Conservation (phyloP, 1,140 invertebrate species). For the Leptopilina boulardi region DNA sequence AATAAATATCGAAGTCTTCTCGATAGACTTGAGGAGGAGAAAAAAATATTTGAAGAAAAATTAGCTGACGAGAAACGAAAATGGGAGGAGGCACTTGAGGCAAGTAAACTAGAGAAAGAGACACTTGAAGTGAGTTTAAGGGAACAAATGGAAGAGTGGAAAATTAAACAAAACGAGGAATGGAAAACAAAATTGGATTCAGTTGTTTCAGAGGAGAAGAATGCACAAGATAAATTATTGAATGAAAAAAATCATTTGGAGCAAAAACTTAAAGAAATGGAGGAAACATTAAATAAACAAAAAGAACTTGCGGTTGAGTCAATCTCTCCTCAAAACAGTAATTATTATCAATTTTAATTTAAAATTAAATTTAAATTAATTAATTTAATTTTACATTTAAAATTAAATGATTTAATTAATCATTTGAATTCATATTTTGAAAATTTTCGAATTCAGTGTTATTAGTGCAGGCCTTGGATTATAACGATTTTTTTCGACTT, state of each 20-base stretch:
- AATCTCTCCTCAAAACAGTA: conserved; percentile 43
- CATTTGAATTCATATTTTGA: no score
- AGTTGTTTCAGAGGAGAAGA: conserved; percentile 74
- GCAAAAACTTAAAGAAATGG: conserved; percentile 72
- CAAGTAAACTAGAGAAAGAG: conserved; percentile 73
- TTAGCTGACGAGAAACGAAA: conserved; percentile 74
- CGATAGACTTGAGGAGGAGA: conserved; percentile 73
- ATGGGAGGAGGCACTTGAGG: conserved; percentile 73
- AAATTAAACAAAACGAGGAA: conserved; percentile 63
- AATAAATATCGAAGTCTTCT: conserved; percentile 74
- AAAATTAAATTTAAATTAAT: conserved; percentile 22
- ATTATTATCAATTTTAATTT: conserved; percentile 24
- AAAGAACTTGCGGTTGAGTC: conserved; percentile 66
- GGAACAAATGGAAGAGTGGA: conserved; percentile 74
- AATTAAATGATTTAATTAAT: no score
- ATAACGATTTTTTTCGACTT: no score
- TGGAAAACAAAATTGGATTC: conserved; percentile 69
- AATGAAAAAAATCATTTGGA: conserved; percentile 66
- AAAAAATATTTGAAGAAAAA: conserved; percentile 73
- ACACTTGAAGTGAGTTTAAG: conserved; percentile 72
- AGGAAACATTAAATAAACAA: conserved; percentile 73
- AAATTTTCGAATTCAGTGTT: no score
- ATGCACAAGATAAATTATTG: conserved; percentile 72
- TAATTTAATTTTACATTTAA: no score
- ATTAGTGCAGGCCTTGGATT: no score